A percentile compares a stretch with the other conserved stretches of the same genome.
Evolutionary conservation across 2,797 vertebrate species (phyloP).

Genomic region (Smutsia temminckii): DNA sequence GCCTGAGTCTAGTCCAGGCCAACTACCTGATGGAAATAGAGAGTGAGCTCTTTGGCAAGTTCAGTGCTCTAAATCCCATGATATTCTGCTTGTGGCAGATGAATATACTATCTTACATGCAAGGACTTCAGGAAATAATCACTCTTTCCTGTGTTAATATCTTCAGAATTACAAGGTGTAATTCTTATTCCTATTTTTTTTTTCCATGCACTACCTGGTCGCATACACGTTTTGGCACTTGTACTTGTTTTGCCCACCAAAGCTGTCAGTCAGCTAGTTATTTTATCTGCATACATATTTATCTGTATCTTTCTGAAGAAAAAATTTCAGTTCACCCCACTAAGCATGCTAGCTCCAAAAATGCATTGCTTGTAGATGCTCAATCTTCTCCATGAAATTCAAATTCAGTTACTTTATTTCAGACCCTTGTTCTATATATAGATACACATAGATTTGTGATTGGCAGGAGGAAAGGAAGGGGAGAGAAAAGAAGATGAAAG

Average conservation of each 20-base stretch:
- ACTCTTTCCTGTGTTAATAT: not conserved
- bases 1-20: not conserved
- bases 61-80: not conserved
- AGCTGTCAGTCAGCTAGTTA: not conserved
- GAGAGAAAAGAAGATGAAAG: not conserved
- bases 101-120: not conserved
- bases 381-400: constrained; percentile 41
- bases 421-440: constrained; percentile 39
- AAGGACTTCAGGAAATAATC: not conserved
- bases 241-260: not conserved
- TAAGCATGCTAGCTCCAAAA: not conserved
- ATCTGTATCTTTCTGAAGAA: not conserved
- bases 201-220: not conserved
- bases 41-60: not conserved
- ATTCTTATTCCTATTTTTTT: not conserved
- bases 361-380: not conserved
- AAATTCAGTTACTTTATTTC: constrained; percentile 52
- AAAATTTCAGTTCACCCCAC: not conserved
- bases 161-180: not conserved
- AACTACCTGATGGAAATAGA: not conserved
- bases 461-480: not conserved
- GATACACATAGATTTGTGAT: not conserved
- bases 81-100: not conserved
- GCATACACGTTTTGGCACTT: not conserved
- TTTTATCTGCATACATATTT: not conserved